Percentiles rank a stretch among this genome's conserved stretches.
These are phyloP conservation scores for Sarcophaga rosellei DNA, from an alignment of 2,888 invertebrate species.

Conservation along the genomic window DNA sequence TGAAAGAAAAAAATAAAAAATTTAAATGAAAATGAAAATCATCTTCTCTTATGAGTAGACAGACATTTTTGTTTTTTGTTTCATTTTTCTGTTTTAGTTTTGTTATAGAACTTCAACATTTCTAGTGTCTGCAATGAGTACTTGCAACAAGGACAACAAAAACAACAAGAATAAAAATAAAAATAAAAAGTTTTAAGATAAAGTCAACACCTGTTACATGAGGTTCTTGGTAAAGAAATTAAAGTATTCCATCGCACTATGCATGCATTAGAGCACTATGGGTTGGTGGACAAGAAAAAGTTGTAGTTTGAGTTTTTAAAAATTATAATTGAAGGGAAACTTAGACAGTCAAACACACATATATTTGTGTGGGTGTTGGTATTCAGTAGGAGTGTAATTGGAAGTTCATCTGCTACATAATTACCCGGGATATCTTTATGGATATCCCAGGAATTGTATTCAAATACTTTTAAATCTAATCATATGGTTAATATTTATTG, in stretches of 20 bases:
- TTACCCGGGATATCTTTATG: no score
- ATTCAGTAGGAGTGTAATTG: no score
- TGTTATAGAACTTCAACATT: neutral
- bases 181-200: constrained; percentile 20
- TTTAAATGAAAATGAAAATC: neutral
- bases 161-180: neutral
- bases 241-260: neutral
- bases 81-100: neutral
- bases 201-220: constrained; percentile 47
- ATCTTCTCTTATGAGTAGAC: neutral
- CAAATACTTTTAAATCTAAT: no score
- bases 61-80: neutral
- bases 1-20: neutral
- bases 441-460: no score
- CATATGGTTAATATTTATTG: no score
- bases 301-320: no score
- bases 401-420: no score
- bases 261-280: constrained; percentile 1
- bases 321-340: no score
- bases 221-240: neutral
- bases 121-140: constrained; percentile 11
- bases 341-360: no score
- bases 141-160: neutral
- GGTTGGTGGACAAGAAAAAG: neutral
- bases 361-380: no score